phyloP scores from a whole-genome alignment of 23 tunicate genomes.

The Diplosoma virens region DNA sequence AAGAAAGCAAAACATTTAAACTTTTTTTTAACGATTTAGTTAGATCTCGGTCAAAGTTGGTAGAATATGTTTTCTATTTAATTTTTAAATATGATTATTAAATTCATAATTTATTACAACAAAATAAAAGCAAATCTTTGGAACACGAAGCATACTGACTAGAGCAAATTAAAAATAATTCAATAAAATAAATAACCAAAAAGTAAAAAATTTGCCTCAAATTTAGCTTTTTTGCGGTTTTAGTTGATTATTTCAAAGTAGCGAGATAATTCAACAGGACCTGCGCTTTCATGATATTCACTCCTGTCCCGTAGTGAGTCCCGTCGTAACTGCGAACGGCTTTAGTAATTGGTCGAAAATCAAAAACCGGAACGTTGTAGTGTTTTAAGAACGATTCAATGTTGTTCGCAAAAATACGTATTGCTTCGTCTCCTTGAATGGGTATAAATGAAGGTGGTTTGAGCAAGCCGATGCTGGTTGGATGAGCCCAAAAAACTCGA shows the following conservation, averaged over 20 bases:
- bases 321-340: conserved; percentile 65
- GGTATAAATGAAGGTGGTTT: conserved; percentile 46
- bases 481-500: conserved; percentile 39
- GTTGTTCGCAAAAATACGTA: background rate
- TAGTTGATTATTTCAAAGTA: conserved; percentile 8
- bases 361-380: conserved; percentile 12
- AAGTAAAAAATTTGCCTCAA: too few relatives aligned
- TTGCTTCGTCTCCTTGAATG: conserved; percentile 45
- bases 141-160: too few relatives aligned
- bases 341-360: conserved; percentile 38
- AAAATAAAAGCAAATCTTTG: too few relatives aligned
- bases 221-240: too few relatives aligned
- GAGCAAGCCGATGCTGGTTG: conserved; percentile 42
- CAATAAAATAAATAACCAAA: too few relatives aligned
- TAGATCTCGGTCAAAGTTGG: too few relatives aligned
- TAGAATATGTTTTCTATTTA: too few relatives aligned
- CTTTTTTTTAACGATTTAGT: too few relatives aligned
- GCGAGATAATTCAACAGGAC: conserved; percentile 58
- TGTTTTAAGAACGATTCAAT: conserved; percentile 11
- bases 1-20: too few relatives aligned
- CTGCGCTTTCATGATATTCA: conserved; percentile 66
- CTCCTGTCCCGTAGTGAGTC: conserved; percentile 73
- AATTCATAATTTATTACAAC: too few relatives aligned
- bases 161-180: too few relatives aligned
- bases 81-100: too few relatives aligned